Percentiles rank a stretch among this genome's conserved stretches.
These are phyloP conservation scores for Hypercompe scribonia DNA, from an alignment of 2,888 invertebrate genomes.

Conservation along the genomic window DNA sequence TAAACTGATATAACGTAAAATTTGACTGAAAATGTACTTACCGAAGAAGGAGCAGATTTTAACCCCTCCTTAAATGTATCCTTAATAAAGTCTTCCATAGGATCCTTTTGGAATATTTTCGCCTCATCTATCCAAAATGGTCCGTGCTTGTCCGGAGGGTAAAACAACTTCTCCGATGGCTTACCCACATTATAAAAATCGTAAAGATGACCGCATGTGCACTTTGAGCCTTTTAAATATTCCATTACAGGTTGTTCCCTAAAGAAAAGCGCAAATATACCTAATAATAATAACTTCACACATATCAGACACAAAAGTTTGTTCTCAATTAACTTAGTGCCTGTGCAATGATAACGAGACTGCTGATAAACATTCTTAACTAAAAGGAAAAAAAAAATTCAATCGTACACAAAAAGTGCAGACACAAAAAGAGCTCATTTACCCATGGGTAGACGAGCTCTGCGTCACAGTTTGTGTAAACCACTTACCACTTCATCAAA, in stretches of 20 bases:
- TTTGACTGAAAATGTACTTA: conserved; percentile 36
- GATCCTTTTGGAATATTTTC: conserved; percentile 74
- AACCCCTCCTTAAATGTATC: conserved; percentile 66
- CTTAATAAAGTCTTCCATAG: conserved; percentile 74
- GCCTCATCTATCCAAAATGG: conserved; percentile 71
- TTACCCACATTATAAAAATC: conserved; percentile 67
- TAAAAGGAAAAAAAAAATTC: background rate
- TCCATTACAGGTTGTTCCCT: conserved; percentile 70
- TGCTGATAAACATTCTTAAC: background rate
- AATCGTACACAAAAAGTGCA: background rate
- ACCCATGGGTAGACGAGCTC: no score
- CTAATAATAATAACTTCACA: background rate
- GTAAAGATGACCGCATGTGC: conserved; percentile 76
- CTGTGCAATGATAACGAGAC: no score
- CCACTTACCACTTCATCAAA: conserved; percentile 66
- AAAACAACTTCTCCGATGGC: conserved; percentile 68
- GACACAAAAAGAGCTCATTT: no score
- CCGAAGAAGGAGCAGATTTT: conserved; percentile 64
- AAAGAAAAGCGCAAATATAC: background rate
- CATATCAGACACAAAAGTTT: background rate
- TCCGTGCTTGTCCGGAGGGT: conserved; percentile 65
- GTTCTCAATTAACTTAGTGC: no score
- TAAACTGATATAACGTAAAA: background rate
- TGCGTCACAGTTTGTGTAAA: background rate
- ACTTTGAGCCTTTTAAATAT: conserved; percentile 67